Conservation (phyloP, 2,797 vertebrate species). For the Paramormyrops hopkinsi region DNA sequence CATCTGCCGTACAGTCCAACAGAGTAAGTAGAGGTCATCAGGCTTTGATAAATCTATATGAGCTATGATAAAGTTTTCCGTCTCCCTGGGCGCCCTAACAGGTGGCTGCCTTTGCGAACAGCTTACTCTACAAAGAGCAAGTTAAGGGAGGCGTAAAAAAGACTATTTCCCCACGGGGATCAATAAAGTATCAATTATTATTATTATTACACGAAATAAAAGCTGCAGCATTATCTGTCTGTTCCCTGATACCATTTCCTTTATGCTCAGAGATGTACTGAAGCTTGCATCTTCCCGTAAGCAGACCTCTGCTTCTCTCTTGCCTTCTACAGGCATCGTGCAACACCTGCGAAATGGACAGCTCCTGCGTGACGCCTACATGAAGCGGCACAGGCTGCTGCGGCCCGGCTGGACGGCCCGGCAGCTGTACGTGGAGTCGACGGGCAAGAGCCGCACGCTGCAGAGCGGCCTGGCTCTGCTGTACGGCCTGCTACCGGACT, state of each 20-base stretch:
- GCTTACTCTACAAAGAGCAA: too few species aligned
- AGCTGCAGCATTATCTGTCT: background rate
- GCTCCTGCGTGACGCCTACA: conserved; percentile 74
- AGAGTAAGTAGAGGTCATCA: background rate
- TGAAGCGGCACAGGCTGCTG: conserved; percentile 74
- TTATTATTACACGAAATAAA: background rate
- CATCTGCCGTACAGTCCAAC: background rate
- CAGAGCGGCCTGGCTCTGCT: conserved; percentile 88
- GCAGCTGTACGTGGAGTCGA: conserved; percentile 86
- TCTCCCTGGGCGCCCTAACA: background rate
- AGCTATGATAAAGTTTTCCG: background rate
- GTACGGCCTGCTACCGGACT: conserved; percentile 78
- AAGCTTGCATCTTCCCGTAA: background rate
- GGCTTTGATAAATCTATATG: background rate
- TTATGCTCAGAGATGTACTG: background rate
- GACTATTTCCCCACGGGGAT: too few species aligned
- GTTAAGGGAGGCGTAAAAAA: too few species aligned
- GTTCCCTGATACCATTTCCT: background rate
- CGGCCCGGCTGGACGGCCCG: conserved; percentile 66
- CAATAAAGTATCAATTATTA: too few species aligned
- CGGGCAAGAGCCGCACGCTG: conserved; percentile 86
- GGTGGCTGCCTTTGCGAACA: too few species aligned
- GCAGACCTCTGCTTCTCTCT: background rate
- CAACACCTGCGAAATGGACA: conserved; percentile 89
- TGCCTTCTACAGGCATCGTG: conserved; percentile 72